A percentile compares a stretch with the other conserved stretches of the same genome.
Evolutionary conservation across 2,797 vertebrate genomes (phyloP).

Genomic region (Fringilla coelebs): DNA sequence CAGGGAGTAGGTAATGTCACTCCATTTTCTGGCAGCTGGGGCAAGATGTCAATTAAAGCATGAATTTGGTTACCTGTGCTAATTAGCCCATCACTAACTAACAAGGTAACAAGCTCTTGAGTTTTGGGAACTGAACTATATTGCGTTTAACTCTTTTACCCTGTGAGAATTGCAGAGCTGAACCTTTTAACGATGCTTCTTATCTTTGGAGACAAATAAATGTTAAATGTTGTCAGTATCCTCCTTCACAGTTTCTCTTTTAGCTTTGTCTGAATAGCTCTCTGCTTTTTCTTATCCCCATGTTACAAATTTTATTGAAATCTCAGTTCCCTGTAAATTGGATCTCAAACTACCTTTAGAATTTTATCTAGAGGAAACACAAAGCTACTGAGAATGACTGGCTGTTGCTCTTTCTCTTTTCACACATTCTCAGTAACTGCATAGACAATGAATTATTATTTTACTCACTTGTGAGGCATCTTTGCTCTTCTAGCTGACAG

Average conservation of each 20-base stretch:
- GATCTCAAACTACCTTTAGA: neutral
- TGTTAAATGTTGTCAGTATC: neutral
- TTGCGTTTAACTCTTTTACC: neutral
- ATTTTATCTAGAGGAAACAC: neutral
- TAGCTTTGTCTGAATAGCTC: neutral
- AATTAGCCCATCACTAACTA: neutral
- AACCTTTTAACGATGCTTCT: neutral
- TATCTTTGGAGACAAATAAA: constrained; percentile 3
- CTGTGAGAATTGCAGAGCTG: neutral
- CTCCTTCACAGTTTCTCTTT: neutral
- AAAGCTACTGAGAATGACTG: neutral
- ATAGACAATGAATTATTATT: neutral
- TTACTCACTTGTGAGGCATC: neutral
- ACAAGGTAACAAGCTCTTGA: neutral
- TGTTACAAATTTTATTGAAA: constrained; percentile 22
- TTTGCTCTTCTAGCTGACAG: neutral
- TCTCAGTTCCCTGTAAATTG: constrained; percentile 1
- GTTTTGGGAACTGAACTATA: neutral
- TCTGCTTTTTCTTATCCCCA: constrained; percentile 1
- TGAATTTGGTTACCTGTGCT: neutral
- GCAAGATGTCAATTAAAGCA: neutral
- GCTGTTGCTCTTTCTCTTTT: neutral
- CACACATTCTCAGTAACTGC: neutral
- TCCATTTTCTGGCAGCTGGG: neutral
- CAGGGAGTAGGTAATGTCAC: neutral